phyloP scores from a whole-genome alignment of 1,140 invertebrate genomes.

The Theocolax elegans region DNA sequence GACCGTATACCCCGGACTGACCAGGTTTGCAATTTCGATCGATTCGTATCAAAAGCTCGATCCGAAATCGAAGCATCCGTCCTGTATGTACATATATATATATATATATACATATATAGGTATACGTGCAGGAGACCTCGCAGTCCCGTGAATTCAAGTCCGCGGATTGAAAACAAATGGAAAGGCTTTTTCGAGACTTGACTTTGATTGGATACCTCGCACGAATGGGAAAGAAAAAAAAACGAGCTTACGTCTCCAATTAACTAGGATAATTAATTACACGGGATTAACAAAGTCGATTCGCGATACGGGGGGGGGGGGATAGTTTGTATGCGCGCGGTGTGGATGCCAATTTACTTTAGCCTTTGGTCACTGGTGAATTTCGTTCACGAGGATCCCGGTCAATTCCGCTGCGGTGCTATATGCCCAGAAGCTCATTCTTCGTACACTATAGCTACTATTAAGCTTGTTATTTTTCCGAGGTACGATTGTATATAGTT shows the following conservation, averaged over 20 bases:
- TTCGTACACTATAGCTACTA: too few species aligned
- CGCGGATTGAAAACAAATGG: conserved; percentile 27
- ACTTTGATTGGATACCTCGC: neutral
- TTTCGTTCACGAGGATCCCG: too few species aligned
- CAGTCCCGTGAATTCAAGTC: too few species aligned
- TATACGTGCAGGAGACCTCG: too few species aligned
- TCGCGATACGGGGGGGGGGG: neutral
- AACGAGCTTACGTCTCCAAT: conserved; percentile 21
- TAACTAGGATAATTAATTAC: conserved; percentile 32
- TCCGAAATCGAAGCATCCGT: conserved; percentile 16
- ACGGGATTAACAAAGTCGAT: conserved; percentile 30
- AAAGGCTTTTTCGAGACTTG: neutral
- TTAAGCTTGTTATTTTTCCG: too few species aligned
- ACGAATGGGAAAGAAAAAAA: neutral
- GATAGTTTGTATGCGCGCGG: too few species aligned
- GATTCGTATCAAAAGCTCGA: conserved; percentile 32
- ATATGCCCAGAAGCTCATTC: too few species aligned
- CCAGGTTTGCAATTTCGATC: conserved; percentile 7
- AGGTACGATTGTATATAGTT: too few species aligned
- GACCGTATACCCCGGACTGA: conserved; percentile 2
- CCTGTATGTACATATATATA: too few species aligned
- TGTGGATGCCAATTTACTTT: conserved; percentile 11
- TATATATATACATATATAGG: too few species aligned
- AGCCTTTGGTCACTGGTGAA: neutral
- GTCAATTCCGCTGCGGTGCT: too few species aligned